Base-by-base conservation (phyloP, 2,113 vertebrate species). In the Manacus vitellinus region DNA sequence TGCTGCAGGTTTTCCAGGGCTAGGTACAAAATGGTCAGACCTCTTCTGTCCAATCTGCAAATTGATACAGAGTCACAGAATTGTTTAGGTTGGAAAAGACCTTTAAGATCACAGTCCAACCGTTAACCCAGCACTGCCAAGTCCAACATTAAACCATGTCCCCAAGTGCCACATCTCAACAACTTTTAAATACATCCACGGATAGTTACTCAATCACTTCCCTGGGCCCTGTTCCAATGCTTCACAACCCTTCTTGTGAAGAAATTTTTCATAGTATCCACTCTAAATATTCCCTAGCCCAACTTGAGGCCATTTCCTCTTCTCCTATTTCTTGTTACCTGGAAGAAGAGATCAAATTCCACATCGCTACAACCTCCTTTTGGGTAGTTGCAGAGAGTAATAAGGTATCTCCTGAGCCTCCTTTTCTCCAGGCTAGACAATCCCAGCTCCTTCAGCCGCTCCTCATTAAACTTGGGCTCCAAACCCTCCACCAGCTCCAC, bases 401-500 rank as follows among this genome's bases (percentile, higher is more conserved):
- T 19, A 66, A 66, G 33, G 6, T 73, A 21, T 35, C 8, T 25
- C 12, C 12, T 10, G 12, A 73, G 17, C 12, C 14, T 74, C 30
- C 46, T 61, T 23, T 79, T 12, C 46, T 47, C n/a, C 21, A 54
- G 1, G 5, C 30, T 31, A 35, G 54, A 47, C 44, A 61, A 0
- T 6, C 5, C 21, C 21, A 80, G n/a, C 5, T 79, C 12, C 17
- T 14, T 17, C 17, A 31, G 5, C 0, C 6, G 6, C 8, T 35
- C 8, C 24, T 54, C 67, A 46, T 9, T 22, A 18, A 11, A 30
- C 10, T 15, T 72, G 27, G 23, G 7, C 44, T 52, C 51, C 44
- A 72, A 24, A 66, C 17, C 14, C 33, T 21, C 24, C 28, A 1
- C 14, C 20, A 59, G 37, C 17, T 46, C 14, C 0, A 0, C 0